Evolutionary conservation across 2,113 vertebrate genomes (phyloP), one percentile per base, ranked within the genome.

Genomic region (Tapirus terrestris): DNA sequence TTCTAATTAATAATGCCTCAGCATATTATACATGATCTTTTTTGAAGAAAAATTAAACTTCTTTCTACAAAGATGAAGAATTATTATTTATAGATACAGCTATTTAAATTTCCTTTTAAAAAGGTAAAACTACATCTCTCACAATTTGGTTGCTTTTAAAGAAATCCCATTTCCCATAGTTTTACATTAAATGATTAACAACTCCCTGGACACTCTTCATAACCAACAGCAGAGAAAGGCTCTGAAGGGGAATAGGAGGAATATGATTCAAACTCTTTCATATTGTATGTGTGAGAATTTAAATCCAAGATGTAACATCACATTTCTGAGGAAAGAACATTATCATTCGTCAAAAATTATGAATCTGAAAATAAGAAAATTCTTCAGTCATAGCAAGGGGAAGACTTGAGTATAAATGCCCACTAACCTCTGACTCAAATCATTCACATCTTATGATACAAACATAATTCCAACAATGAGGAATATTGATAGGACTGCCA

Each of bases 41-140:
- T 84, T 33, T 48, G 8, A 94, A 94, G 27, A 94, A 88, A 93
- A 89, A 60, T 68, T 83, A 68, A 98, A 53, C 6, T 18, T 93
- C 45, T 84, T 95, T 23, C 53, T 75, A 36, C 8, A 29, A 77
- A 97, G 14, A 89, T 53, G 17, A 93, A 68, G 48, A 45, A 79
- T 79, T 84, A 75, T 77, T 81, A 76, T 36, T 85, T 96, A 72
- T 29, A 94, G 31, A 94, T 63, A 31, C 18, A 75, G 67, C 2
- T 65, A 48, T 79, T 95, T 56, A 53, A 36, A 58, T 70, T 96
- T 83, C 6, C 29, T 95, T 39, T 65, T 25, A 27, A 94, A 89
- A 65, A 82, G 48, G 4, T 29, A 63, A 70, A 92, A 29, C 7
- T 53, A 53, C 6, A 33, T 83, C 53, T 92, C 14, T 72, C 17